Base-by-base conservation (phyloP, 1,140 invertebrate species). In the Sycophila sp. region DNA sequence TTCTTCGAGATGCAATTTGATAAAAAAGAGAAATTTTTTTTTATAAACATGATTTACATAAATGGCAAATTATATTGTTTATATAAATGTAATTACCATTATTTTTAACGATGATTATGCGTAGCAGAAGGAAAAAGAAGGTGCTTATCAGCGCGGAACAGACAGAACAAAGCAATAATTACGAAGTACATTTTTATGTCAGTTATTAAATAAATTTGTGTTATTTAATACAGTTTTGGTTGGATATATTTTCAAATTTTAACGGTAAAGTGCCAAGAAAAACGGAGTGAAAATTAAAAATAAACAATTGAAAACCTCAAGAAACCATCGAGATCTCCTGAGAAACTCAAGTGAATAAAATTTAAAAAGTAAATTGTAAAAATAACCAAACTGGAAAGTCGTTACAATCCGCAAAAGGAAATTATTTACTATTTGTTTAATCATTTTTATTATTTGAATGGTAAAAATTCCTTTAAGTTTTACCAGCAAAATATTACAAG, bases 81-180 rank as follows among this genome's bases (percentile, higher is more conserved):
- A 56, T 56, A 45, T 45, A 45, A 66, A 67, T 15, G 6, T 17
- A 58, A 17, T 19, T 30, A 42, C 4, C 2, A 17, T 34, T 56
- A 36, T 53, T 51, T 66, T 55, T 55, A 36, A 40, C 8, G n/a
- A 65, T 22, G 6, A 30, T 66, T 10, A 17, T 17, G 34, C 10
- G 38, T 0, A 11, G 26, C n/a, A 17, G 0, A 30, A 49, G 24
- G 32, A 55, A 66, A 34, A 58, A 32, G 28, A n/a, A 47, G 15
- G 1, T 58, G 32, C 15, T 59, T 47, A 58, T 67, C 30, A 58
- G 64, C 19, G 19, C 53, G 53, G 36, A 58, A 67, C 64, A n/a
- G 28, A 58, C 24, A 58, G 38, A 58, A 67, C 38, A 58, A 67
- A 62, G 19, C n/a, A 55, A 56, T 66, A 55, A 66, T 66, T 32